Evolutionary conservation across 2,113 vertebrate genomes (phyloP).

Genomic region (Piaya cayana): DNA sequence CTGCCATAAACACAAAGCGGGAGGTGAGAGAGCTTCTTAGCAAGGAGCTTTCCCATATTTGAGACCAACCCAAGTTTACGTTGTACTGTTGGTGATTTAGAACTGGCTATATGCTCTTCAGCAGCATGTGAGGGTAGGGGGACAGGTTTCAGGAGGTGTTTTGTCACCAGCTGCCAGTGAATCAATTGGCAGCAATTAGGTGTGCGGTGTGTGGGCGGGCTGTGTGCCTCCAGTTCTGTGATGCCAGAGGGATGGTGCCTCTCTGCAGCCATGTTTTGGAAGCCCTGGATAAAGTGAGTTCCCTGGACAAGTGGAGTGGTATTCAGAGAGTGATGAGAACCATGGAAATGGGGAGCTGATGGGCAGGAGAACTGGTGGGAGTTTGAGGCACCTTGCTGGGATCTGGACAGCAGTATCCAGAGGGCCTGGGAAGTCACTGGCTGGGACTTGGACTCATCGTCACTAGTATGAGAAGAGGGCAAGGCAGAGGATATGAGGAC

Average conservation of each 20-base stretch:
- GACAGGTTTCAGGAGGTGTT: neutral
- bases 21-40: neutral
- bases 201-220: neutral
- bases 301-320: neutral
- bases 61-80: neutral
- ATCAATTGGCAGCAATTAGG: neutral
- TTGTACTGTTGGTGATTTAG: neutral
- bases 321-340: neutral
- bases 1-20: constrained; percentile 12
- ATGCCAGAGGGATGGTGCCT: neutral
- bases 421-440: neutral
- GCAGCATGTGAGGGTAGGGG: neutral
- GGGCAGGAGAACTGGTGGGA: neutral
- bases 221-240: neutral
- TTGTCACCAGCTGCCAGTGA: neutral
- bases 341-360: neutral
- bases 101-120: neutral
- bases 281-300: neutral
- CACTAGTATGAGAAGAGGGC: neutral
- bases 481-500: neutral
- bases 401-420: rapidly evolving
- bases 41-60: neutral
- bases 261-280: neutral
- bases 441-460: neutral
- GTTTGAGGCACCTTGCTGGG: neutral